Evolutionary conservation across 2,888 invertebrate species (phyloP).

Genomic region (Oasisia sp.): DNA sequence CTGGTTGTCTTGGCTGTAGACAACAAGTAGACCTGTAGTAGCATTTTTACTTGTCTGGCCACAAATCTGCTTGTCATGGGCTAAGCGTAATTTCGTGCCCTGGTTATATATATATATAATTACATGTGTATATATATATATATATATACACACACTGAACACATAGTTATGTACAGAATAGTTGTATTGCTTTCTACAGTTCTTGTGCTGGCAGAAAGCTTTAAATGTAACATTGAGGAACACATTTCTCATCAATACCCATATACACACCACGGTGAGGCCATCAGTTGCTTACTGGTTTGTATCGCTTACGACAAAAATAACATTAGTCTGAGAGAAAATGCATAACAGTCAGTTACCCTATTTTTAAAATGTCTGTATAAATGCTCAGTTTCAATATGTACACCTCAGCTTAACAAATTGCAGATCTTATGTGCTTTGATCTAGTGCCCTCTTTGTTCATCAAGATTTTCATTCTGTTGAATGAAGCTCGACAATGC

Average conservation of each 20-base stretch:
- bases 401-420: background rate
- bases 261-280: background rate
- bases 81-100: too few relatives aligned
- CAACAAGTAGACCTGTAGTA: too few relatives aligned
- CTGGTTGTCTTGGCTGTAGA: too few relatives aligned
- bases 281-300: background rate
- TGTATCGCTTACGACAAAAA: background rate
- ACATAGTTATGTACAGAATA: background rate
- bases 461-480: too few relatives aligned
- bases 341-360: background rate
- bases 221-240: background rate
- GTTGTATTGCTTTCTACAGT: background rate
- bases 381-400: background rate
- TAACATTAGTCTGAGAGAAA: background rate
- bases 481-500: too few relatives aligned
- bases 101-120: background rate
- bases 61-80: too few relatives aligned
- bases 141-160: background rate
- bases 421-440: background rate
- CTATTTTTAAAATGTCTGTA: background rate
- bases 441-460: too few relatives aligned
- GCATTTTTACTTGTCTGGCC: too few relatives aligned
- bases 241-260: background rate
- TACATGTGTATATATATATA: background rate
- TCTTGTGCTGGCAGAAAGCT: background rate